Evolutionary conservation across 2,113 vertebrate genomes (phyloP).

Genomic region (Mormyrus iriodes): DNA sequence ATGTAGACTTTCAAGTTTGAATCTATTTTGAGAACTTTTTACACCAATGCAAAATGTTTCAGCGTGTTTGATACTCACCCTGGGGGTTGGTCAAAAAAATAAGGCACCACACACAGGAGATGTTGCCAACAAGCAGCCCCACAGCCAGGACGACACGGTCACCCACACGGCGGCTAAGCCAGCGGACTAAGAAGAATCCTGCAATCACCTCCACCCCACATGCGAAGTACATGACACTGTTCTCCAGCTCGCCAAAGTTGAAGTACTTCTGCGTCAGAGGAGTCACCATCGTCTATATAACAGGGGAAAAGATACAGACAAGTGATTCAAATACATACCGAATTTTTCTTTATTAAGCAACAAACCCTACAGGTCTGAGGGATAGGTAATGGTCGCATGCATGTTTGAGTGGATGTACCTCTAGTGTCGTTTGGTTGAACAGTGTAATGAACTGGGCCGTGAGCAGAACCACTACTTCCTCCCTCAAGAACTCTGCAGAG

Average conservation of each 20-base stretch:
- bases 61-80: conserved; percentile 47
- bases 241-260: conserved; percentile 69
- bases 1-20: neutral
- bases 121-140: conserved; percentile 67
- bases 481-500: conserved; percentile 64
- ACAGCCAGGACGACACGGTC: conserved; percentile 63
- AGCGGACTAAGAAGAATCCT: conserved; percentile 73
- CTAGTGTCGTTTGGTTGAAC: conserved; percentile 77
- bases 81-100: conserved; percentile 66
- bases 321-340: neutral
- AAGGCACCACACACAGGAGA: conserved; percentile 73
- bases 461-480: conserved; percentile 75
- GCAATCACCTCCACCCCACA: conserved; percentile 74
- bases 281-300: conserved; percentile 72
- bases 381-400: neutral
- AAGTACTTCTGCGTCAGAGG: conserved; percentile 72
- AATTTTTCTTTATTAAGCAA: neutral
- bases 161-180: conserved; percentile 60
- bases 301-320: neutral
- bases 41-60: neutral
- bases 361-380: neutral
- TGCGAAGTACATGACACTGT: conserved; percentile 76
- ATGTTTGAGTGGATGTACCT: conserved; percentile 52
- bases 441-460: conserved; percentile 78
- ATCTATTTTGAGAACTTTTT: neutral